These are phyloP conservation scores for Nymphalis io DNA, from an alignment of 1,140 invertebrate species.

Conservation along the genomic window DNA sequence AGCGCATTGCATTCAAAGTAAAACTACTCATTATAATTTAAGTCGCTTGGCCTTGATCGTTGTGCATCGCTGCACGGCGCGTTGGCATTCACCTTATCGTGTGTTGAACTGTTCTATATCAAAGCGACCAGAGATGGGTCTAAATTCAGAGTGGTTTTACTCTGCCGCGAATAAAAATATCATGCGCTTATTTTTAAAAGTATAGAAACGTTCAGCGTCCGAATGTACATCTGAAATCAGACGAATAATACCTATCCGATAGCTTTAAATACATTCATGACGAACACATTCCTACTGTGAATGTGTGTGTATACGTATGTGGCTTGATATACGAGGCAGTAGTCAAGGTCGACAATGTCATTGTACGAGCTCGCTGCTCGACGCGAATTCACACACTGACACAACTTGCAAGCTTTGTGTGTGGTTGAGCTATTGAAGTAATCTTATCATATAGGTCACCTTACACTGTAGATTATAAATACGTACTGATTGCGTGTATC, in stretches of 20 bases:
- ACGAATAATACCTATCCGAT: constrained; percentile 54
- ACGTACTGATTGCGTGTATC: constrained; percentile 44
- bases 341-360: constrained; percentile 79
- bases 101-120: constrained; percentile 75
- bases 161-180: constrained; percentile 41
- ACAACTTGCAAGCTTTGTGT: constrained; percentile 52
- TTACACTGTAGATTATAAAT: constrained; percentile 75
- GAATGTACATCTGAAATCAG: constrained; percentile 47
- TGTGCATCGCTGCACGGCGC: constrained; percentile 57
- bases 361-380: constrained; percentile 68
- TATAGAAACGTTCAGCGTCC: constrained; percentile 24
- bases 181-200: constrained; percentile 43
- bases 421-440: constrained; percentile 67
- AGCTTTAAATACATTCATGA: constrained; percentile 68
- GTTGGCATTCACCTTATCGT: constrained; percentile 76
- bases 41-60: constrained; percentile 67
- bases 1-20: constrained; percentile 27
- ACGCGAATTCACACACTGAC: constrained; percentile 63
- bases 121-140: constrained; percentile 51
- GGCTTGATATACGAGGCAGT: constrained; percentile 72
- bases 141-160: constrained; percentile 48
- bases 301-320: constrained; percentile 50
- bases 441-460: constrained; percentile 81
- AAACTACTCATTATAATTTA: constrained; percentile 45
- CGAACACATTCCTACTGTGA: constrained; percentile 66